phyloP scores from a whole-genome alignment of 2,888 invertebrate genomes.

The Dolichopus griseipennis region DNA sequence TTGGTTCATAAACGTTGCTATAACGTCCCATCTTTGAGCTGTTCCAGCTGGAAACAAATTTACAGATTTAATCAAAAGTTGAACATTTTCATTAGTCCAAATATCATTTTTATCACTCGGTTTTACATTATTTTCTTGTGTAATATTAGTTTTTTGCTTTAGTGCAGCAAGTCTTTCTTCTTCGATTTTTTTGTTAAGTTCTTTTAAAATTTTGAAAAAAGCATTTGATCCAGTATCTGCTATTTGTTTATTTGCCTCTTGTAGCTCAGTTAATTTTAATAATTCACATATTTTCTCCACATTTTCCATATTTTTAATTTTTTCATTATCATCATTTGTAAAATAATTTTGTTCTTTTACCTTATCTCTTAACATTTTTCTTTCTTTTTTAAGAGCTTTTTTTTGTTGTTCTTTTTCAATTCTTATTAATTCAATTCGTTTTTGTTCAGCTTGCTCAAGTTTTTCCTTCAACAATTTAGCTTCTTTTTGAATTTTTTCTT shows the following conservation, averaged over 20 bases:
- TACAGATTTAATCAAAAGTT: slow-evolving; percentile 90
- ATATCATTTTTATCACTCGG: slow-evolving; percentile 32
- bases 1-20: slow-evolving; percentile 91
- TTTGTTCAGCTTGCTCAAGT: slow-evolving; percentile 72
- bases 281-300: slow-evolving; percentile 85
- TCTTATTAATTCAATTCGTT: slow-evolving; percentile 69
- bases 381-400: slow-evolving; percentile 77
- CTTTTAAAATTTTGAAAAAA: slow-evolving; percentile 58
- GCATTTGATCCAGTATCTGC: slow-evolving; percentile 55
- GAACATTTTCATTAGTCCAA: slow-evolving; percentile 82
- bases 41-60: slow-evolving; percentile 97
- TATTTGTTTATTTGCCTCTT: slow-evolving; percentile 64
- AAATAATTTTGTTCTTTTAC: slow-evolving; percentile 79
- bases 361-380: slow-evolving; percentile 67
- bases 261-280: slow-evolving; percentile 61
- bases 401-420: slow-evolving; percentile 80
- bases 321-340: slow-evolving; percentile 57
- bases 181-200: slow-evolving; percentile 67
- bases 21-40: slow-evolving; percentile 86
- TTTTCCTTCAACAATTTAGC: slow-evolving; percentile 66
- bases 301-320: slow-evolving; percentile 77
- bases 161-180: slow-evolving; percentile 60
- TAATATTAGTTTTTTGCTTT: slow-evolving; percentile 44
- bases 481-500: slow-evolving; percentile 65
- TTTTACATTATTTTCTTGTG: slow-evolving; percentile 24